These are phyloP conservation scores for Plumapathes pennacea DNA, from an alignment of 92 coral and sea anemone species.

Conservation along the genomic window DNA sequence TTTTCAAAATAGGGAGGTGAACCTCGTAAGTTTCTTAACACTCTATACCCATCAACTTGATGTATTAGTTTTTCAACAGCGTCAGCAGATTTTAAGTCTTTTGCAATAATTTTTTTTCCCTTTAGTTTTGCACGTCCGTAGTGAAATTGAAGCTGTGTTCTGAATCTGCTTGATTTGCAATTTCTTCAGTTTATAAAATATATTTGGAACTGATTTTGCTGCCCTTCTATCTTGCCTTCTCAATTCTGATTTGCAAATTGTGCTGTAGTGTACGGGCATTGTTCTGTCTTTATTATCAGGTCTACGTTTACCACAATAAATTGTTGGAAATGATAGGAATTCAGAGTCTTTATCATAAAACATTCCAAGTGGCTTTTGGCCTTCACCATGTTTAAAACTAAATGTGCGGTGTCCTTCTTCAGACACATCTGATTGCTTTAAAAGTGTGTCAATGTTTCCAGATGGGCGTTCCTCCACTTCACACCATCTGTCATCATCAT, in stretches of 20 bases:
- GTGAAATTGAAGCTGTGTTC: slow-evolving; percentile 29
- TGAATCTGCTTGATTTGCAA: slow-evolving; percentile 48
- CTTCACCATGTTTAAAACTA: slow-evolving; percentile 42
- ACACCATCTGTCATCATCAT: too few relatives aligned
- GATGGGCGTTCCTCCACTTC: too few relatives aligned
- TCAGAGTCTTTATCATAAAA: slow-evolving; percentile 59
- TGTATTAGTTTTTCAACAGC: slow-evolving; percentile 37
- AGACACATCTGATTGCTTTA: slow-evolving; percentile 7
- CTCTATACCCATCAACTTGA: slow-evolving; percentile 60
- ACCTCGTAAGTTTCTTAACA: slow-evolving; percentile 40
- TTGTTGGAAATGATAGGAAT: slow-evolving; percentile 52
- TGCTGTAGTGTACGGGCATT: slow-evolving; percentile 37
- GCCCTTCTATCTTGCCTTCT: slow-evolving; percentile 51
- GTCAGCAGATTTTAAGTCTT: slow-evolving; percentile 46
- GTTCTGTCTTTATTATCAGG: slow-evolving; percentile 18
- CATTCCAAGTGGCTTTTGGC: slow-evolving; percentile 42
- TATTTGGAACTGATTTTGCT: slow-evolving; percentile 53
- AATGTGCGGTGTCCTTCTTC: slow-evolving; percentile 16
- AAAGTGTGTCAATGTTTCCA: too few relatives aligned
- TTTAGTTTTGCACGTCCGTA: slow-evolving; percentile 43
- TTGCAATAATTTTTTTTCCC: slow-evolving; percentile 57
- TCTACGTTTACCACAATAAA: slow-evolving; percentile 55
- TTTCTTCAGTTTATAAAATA: slow-evolving; percentile 45
- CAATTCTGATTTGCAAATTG: slow-evolving; percentile 44
- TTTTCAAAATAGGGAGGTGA: slow-evolving; percentile 56